Evolutionary conservation across 2,888 invertebrate genomes (phyloP).

Genomic region (Thumatha senex): DNA sequence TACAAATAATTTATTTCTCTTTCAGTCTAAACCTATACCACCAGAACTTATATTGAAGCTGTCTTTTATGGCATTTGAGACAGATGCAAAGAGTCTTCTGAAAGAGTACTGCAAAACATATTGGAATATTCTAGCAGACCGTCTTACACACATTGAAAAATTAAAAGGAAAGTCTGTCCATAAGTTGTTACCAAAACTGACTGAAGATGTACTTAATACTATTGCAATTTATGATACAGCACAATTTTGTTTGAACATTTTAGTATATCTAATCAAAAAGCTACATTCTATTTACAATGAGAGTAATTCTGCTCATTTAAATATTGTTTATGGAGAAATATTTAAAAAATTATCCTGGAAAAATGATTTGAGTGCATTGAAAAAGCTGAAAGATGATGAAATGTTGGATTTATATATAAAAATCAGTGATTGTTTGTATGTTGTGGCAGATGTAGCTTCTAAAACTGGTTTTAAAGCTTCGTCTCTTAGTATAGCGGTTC

Average conservation of each 20-base stretch:
- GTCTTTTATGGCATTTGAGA: slow-evolving; percentile 68
- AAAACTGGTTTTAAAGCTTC: slow-evolving; percentile 50
- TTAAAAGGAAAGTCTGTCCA: slow-evolving; percentile 50
- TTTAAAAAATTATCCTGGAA: slow-evolving; percentile 50
- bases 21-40: slow-evolving; percentile 54
- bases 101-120: slow-evolving; percentile 66
- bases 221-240: slow-evolving; percentile 57
- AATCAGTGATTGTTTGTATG: slow-evolving; percentile 62
- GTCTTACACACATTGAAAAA: slow-evolving; percentile 60
- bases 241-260: slow-evolving; percentile 53
- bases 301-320: slow-evolving; percentile 42
- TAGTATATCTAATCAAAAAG: slow-evolving; percentile 63
- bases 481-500: slow-evolving; percentile 38
- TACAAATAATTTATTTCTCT: slow-evolving; percentile 12
- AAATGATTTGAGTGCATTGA: slow-evolving; percentile 48
- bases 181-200: slow-evolving; percentile 60
- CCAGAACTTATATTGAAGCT: slow-evolving; percentile 66
- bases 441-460: slow-evolving; percentile 57
- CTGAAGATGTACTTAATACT: slow-evolving; percentile 55
- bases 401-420: slow-evolving; percentile 55
- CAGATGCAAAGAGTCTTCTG: slow-evolving; percentile 46
- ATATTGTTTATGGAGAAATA: slow-evolving; percentile 44
- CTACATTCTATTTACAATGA: slow-evolving; percentile 56
- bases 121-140: slow-evolving; percentile 65
- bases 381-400: slow-evolving; percentile 46